Percentiles rank a stretch among this genome's conserved stretches.
Conservation (phyloP, 2,113 vertebrate species). For the Misgurnus anguillicaudatus region DNA sequence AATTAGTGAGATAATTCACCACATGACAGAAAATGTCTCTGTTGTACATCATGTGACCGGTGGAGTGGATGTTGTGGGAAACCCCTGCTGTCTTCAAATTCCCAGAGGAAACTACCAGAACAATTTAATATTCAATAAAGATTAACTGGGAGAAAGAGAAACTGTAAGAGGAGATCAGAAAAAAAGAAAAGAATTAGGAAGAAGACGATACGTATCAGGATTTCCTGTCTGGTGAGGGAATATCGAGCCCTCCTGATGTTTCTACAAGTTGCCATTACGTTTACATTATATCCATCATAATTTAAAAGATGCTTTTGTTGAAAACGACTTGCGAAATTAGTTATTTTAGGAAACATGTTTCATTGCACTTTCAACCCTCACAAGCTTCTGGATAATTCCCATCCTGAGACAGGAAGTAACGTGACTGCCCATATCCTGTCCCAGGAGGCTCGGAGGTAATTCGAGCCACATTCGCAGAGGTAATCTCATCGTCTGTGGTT, state of each 20-base stretch:
- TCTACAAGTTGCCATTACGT: neutral
- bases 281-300: neutral
- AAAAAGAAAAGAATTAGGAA: neutral
- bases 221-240: no score
- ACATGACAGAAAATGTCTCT: neutral
- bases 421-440: constrained; percentile 52
- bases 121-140: constrained; percentile 33
- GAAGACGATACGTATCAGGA: neutral
- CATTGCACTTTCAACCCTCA: neutral
- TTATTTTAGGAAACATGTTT: no score
- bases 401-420: constrained; percentile 56
- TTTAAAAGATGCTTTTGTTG: neutral
- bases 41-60: neutral
- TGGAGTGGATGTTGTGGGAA: neutral
- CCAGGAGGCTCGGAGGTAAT: constrained; percentile 59
- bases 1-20: neutral
- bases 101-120: neutral
- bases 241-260: no score
- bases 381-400: constrained; percentile 55
- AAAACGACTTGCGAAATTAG: neutral
- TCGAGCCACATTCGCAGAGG: constrained; percentile 54
- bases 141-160: neutral
- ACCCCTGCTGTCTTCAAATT: neutral
- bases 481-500: constrained; percentile 47
- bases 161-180: neutral